These are phyloP conservation scores for Brachypodius melanocephalos DNA, from an alignment of 2,113 vertebrate genomes.

Conservation along the genomic window DNA sequence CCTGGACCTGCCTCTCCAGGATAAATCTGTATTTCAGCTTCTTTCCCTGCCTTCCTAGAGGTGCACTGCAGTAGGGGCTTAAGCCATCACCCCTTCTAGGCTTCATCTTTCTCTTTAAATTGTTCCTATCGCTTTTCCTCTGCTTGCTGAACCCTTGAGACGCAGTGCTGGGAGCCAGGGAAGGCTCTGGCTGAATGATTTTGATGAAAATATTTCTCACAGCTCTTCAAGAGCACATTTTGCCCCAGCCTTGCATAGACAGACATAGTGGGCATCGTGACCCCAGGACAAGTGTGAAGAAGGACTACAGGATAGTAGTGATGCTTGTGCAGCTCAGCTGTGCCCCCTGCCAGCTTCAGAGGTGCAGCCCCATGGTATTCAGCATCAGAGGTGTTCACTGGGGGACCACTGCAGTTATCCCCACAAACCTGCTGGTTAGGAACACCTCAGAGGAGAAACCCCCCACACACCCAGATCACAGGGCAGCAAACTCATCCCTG, in stretches of 20 bases:
- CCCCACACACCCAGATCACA: rapidly evolving
- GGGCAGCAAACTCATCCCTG: neutral
- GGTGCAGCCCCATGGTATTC: neutral
- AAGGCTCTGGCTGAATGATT: neutral
- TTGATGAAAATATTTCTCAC: neutral
- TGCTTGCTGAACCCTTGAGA: neutral
- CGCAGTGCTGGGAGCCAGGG: neutral
- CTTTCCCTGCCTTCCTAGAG: neutral
- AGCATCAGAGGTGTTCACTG: rapidly evolving
- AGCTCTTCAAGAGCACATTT: neutral
- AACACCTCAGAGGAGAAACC: rapidly evolving
- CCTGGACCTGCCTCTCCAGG: neutral
- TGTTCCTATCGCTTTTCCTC: neutral
- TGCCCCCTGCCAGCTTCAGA: neutral
- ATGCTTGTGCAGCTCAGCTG: neutral
- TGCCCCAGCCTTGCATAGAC: neutral
- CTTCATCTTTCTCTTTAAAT: neutral
- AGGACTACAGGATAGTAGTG: neutral
- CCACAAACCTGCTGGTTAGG: neutral
- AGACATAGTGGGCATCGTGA: rapidly evolving
- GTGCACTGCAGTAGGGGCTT: neutral
- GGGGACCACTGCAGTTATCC: neutral
- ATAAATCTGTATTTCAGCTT: neutral
- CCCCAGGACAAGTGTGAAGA: rapidly evolving
- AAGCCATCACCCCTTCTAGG: neutral